Conservation (phyloP, 2,797 vertebrate species). For the Hippocampus kuda region DNA sequence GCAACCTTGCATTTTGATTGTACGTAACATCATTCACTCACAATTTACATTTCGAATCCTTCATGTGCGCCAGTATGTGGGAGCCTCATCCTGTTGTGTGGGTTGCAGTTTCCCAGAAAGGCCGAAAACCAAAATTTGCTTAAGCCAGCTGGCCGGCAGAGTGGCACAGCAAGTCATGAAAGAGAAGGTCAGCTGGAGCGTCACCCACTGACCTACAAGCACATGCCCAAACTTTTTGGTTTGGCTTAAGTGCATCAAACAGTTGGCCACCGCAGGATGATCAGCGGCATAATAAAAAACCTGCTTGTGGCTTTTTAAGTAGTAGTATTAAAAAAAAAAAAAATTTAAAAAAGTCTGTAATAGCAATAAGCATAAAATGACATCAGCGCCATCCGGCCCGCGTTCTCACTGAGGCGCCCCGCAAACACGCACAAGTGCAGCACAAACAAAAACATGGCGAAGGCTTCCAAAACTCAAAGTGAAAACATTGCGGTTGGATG, state of each 20-base stretch:
- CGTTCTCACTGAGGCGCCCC: slow-evolving; percentile 14
- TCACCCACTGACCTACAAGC: slow-evolving; percentile 61
- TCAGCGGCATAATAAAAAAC: slow-evolving; percentile 51
- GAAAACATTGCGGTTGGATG: background rate
- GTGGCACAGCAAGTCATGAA: slow-evolving; percentile 40
- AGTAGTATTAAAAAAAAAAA: slow-evolving; percentile 16
- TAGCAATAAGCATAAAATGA: slow-evolving; percentile 49
- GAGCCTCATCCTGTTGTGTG: slow-evolving; percentile 10
- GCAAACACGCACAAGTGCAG: slow-evolving; percentile 15
- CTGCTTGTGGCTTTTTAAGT: slow-evolving; percentile 53
- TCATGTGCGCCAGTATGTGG: background rate
- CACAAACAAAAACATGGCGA: slow-evolving; percentile 26
- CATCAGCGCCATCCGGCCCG: slow-evolving; percentile 46
- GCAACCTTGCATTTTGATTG: no score
- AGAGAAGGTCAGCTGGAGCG: slow-evolving; percentile 51
- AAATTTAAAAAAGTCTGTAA: slow-evolving; percentile 31
- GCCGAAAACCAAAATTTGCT: slow-evolving; percentile 18
- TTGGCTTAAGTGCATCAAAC: slow-evolving; percentile 43
- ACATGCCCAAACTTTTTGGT: slow-evolving; percentile 47
- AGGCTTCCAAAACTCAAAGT: slow-evolving; percentile 18
- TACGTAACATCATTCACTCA: background rate
- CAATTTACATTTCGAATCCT: background rate
- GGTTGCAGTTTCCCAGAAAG: slow-evolving; percentile 50
- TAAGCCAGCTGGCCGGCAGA: slow-evolving; percentile 46
- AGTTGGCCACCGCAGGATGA: slow-evolving; percentile 44